Base-by-base conservation (phyloP, 2,797 vertebrate species). In the Poecilia gillii region DNA sequence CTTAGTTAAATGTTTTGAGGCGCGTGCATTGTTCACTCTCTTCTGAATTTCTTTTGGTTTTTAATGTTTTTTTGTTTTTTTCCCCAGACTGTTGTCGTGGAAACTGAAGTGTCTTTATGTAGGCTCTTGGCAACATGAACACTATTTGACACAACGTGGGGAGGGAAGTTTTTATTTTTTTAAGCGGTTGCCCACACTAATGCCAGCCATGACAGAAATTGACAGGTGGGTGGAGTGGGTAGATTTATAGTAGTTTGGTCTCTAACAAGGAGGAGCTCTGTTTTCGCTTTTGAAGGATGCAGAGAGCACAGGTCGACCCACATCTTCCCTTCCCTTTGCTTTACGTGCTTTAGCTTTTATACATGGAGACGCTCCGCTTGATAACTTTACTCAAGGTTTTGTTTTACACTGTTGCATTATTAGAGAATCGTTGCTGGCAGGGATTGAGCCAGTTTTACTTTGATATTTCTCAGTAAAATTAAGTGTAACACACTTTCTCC, bases 81-180 rank as follows among this genome's bases (percentile, higher is more conserved):
- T 75, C 89, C 83, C 47, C 84, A 85, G 90, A 90, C 91, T 90
- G 94, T 95, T 94, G 95, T 94, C 92, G 89, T 95, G 94, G 95
- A 94, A 95, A 95, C 95, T 87, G 92, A 90, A 88, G 89, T 91
- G 90, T 92, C 92, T 91, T 91, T 88, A 89, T 88, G 91, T 92
- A 89, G 92, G 90, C 90, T 85, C 86, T 90, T 90, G 93, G 92
- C 91, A 94, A 86, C 88, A 72, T 80, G 83, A 89, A 86, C 85
- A 84, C 76, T 86, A 77, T 91, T 92, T 93, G 90, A 93, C 85
- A 90, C 85, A 57, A 73, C 78, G 87, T 85, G 86, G 59, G 74
- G 86, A 90, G 80, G 83, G 84, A 89, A 76, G 55, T 57, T 57
- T 41, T n/a, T 16, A 16, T 74, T 59, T 20, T 46, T 46, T 79